These are phyloP conservation scores for Emberiza fucata DNA, from an alignment of 2,113 vertebrate species.

Conservation along the genomic window DNA sequence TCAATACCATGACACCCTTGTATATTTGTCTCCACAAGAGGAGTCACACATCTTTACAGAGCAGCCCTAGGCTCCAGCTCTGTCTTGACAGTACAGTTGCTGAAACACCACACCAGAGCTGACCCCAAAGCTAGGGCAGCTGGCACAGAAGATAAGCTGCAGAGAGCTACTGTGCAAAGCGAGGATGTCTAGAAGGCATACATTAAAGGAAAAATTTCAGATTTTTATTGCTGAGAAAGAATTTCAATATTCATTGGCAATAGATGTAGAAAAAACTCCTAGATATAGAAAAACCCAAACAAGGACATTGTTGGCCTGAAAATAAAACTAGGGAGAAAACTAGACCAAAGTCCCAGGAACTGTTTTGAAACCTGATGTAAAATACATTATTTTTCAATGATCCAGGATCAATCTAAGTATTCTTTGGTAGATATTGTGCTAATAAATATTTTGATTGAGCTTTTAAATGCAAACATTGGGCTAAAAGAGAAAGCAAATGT, in stretches of 20 bases:
- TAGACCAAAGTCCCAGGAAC: not conserved
- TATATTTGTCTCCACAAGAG: not conserved
- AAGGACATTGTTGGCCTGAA: not conserved
- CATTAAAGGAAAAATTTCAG: not conserved
- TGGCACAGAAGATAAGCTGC: not conserved
- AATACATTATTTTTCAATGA: not conserved
- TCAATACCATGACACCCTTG: not conserved
- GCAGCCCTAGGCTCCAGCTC: not conserved
- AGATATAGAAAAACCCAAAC: not conserved
- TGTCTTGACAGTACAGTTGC: not conserved
- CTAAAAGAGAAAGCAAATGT: not conserved
- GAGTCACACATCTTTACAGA: not conserved
- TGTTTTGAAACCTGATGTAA: not conserved
- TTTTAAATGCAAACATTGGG: constrained; percentile 8
- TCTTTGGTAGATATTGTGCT: not conserved
- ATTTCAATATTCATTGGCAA: not conserved
- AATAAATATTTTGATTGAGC: constrained; percentile 28
- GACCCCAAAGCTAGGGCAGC: not conserved
- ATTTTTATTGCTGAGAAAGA: not conserved
- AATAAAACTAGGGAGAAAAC: not conserved
- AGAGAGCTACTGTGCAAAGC: not conserved
- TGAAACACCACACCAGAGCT: not conserved
- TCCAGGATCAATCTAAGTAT: not conserved
- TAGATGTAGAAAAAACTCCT: fast-evolving
- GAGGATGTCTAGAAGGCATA: not conserved